Conservation (phyloP, 2,797 vertebrate genomes). For the Pangasius macronema region DNA sequence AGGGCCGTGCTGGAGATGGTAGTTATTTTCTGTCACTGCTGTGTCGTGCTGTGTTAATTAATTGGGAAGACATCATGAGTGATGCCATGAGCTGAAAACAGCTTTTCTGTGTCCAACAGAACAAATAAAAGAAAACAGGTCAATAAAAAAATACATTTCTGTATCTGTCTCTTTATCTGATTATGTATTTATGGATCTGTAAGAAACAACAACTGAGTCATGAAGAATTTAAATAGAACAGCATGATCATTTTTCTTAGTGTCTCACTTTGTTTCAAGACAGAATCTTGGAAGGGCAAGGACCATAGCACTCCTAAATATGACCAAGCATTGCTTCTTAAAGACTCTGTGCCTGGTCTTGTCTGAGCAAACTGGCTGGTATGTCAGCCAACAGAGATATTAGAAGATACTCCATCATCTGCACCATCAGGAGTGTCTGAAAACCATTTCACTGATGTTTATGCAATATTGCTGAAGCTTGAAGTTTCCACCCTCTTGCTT, state of each 20-base stretch:
- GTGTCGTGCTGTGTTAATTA: constrained; percentile 55
- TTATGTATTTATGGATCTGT: background rate
- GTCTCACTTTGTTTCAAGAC: background rate
- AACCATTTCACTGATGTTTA: constrained; percentile 20
- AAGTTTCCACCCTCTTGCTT: constrained; percentile 16
- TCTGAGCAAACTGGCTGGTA: background rate
- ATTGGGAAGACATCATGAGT: constrained; percentile 47
- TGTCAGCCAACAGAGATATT: background rate
- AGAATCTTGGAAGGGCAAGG: background rate
- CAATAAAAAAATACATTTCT: constrained; percentile 29
- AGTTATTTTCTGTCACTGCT: constrained; percentile 52
- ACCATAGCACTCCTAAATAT: background rate
- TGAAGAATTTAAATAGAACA: background rate
- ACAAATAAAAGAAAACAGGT: constrained; percentile 18
- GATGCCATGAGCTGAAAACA: constrained; percentile 42
- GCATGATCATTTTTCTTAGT: background rate
- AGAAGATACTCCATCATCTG: background rate
- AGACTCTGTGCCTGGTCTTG: background rate
- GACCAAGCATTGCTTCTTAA: background rate
- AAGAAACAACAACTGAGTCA: background rate
- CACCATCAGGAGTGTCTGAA: background rate
- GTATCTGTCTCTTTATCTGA: constrained; percentile 21
- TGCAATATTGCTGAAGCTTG: constrained; percentile 24
- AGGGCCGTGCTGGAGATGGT: constrained; percentile 40
- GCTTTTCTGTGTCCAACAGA: constrained; percentile 41